Conservation (phyloP, 2,888 invertebrate genomes). For the Pollenia griseotomentosa region DNA sequence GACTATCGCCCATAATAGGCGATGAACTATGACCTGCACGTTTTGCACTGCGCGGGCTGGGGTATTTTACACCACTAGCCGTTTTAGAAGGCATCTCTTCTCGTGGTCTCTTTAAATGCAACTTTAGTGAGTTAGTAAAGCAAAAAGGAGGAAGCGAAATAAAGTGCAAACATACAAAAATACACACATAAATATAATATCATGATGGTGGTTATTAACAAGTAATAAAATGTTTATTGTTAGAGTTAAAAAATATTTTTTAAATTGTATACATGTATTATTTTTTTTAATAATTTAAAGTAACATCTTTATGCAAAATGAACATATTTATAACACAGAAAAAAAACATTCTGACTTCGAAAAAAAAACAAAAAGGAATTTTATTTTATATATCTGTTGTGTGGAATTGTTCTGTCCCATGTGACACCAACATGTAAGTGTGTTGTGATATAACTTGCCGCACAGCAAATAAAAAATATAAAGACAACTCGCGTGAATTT, state of each 20-base stretch:
- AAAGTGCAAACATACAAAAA: conserved; percentile 73
- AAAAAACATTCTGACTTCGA: too few species aligned
- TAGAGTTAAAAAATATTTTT: background rate
- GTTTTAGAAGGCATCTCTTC: conserved; percentile 77
- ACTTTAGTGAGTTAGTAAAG: conserved; percentile 78
- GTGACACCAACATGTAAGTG: too few species aligned
- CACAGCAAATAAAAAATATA: too few species aligned
- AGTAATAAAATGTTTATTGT: conserved; percentile 29
- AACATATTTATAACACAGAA: too few species aligned
- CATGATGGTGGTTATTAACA: conserved; percentile 55
- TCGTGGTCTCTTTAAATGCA: conserved; percentile 83
- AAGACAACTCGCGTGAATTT: too few species aligned
- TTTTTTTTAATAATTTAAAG: background rate
- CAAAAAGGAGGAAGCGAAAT: conserved; percentile 64
- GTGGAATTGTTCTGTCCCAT: too few species aligned
- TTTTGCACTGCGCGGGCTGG: conserved; percentile 58
- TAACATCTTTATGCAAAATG: background rate
- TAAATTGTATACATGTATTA: conserved; percentile 2
- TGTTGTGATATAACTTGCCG: too few species aligned
- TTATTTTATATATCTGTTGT: too few species aligned
- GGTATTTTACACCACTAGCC: conserved; percentile 59
- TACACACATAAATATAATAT: conserved; percentile 44
- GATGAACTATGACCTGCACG: conserved; percentile 56
- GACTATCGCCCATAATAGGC: conserved; percentile 32
- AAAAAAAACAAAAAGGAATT: too few species aligned